A percentile compares a stretch with the other conserved stretches of the same genome.
These are phyloP conservation scores for Agrilus biguttatus DNA, from an alignment of 2,888 invertebrate genomes.

Conservation along the genomic window DNA sequence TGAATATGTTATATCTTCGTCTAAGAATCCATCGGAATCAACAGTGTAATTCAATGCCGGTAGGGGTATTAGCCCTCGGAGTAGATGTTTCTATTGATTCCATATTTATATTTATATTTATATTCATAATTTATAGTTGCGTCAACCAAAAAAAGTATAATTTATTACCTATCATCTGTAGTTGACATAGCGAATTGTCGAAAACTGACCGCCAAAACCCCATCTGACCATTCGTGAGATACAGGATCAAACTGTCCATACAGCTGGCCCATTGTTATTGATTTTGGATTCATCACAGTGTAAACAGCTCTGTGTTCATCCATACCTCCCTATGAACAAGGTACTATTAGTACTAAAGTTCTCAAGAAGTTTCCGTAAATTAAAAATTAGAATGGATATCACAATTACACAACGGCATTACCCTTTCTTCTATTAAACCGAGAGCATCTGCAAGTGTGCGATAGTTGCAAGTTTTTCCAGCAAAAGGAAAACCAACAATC, in stretches of 20 bases:
- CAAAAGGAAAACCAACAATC: slow-evolving; percentile 84
- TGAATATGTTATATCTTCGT: too few relatives aligned
- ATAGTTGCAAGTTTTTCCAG: slow-evolving; percentile 83
- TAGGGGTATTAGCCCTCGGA: too few relatives aligned
- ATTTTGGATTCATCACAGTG: slow-evolving; percentile 83
- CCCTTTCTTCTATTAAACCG: slow-evolving; percentile 60
- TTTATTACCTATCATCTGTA: slow-evolving; percentile 47
- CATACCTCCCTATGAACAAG: slow-evolving; percentile 44
- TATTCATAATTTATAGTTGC: too few relatives aligned
- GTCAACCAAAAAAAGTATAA: too few relatives aligned
- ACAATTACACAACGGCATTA: slow-evolving; percentile 14
- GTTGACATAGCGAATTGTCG: slow-evolving; percentile 63
- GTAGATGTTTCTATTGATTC: too few relatives aligned
- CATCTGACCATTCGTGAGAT: slow-evolving; percentile 91
- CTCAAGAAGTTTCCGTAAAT: too few relatives aligned
- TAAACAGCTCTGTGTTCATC: slow-evolving; percentile 64
- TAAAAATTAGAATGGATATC: too few relatives aligned
- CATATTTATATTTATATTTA: too few relatives aligned
- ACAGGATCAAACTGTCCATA: slow-evolving; percentile 90
- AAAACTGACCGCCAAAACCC: slow-evolving; percentile 73
- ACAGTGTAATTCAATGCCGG: too few relatives aligned
- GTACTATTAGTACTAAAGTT: neutral
- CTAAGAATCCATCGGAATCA: too few relatives aligned
- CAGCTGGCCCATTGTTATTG: slow-evolving; percentile 88
- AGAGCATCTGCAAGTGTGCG: slow-evolving; percentile 66